Percentiles rank a stretch among this genome's conserved stretches.
Conservation (phyloP, 2,888 invertebrate genomes). For the Hirtodrosophila duncani region DNA sequence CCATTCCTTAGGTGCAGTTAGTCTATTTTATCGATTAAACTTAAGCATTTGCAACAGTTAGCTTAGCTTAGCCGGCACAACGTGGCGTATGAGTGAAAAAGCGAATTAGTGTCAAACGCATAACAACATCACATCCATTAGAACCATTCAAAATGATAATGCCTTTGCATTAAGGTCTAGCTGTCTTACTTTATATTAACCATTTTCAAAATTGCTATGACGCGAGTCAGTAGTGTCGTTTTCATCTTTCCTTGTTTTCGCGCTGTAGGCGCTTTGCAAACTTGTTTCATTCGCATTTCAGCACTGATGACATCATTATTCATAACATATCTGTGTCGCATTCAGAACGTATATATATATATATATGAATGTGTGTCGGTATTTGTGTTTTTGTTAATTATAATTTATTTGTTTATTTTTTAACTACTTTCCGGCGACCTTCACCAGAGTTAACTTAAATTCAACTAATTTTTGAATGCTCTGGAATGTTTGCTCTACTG, state of each 20-base stretch:
- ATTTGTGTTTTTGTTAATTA: constrained; percentile 53
- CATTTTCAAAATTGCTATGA: no score
- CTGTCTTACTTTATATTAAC: no score
- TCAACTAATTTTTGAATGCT: no score
- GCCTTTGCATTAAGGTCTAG: no score
- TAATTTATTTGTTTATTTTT: constrained; percentile 55
- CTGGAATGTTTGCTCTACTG: no score
- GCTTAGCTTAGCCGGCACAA: constrained; percentile 30
- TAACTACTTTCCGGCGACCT: constrained; percentile 61
- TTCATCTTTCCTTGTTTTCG: constrained; percentile 6
- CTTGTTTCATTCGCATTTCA: constrained; percentile 59
- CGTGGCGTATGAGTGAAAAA: constrained; percentile 43
- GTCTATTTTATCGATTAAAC: constrained; percentile 70
- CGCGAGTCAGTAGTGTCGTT: no score
- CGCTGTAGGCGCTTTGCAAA: constrained; percentile 36
- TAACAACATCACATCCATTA: constrained; percentile 16
- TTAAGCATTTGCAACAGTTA: no score
- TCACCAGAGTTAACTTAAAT: no score
- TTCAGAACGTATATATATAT: constrained; percentile 21
- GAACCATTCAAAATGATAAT: constrained; percentile 18
- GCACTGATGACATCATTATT: constrained; percentile 63
- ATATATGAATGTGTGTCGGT: constrained; percentile 10
- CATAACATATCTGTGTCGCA: constrained; percentile 53
- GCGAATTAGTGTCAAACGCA: constrained; percentile 51
- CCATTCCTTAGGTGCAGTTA: constrained; percentile 24